A percentile compares a stretch with the other conserved stretches of the same genome.
phyloP scores from a whole-genome alignment of 2,113 vertebrate genomes.

The Tyrannus savana region DNA sequence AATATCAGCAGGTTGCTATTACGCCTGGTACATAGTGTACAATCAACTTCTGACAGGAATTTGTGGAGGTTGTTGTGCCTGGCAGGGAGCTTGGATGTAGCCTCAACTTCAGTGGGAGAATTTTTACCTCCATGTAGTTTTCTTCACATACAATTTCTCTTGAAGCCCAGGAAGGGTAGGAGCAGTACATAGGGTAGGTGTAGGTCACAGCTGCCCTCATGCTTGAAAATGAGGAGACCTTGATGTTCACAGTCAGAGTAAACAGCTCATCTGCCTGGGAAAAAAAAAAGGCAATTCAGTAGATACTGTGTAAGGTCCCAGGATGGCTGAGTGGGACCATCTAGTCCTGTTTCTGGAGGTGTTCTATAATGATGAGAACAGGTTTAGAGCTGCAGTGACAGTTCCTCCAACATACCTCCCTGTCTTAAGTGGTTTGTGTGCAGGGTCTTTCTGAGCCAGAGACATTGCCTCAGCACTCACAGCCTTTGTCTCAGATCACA shows the following conservation, averaged over 20 bases:
- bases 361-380: neutral
- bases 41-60: neutral
- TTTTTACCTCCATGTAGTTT: constrained; percentile 65
- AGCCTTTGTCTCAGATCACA: neutral
- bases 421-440: neutral
- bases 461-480: neutral
- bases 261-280: constrained; percentile 39
- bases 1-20: neutral
- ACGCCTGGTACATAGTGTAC: neutral
- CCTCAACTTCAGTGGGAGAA: neutral
- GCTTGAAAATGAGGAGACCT: constrained; percentile 38
- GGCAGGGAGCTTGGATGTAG: neutral
- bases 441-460: neutral
- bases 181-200: constrained; percentile 30
- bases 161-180: constrained; percentile 26
- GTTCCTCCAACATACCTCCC: neutral
- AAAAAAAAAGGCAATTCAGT: neutral
- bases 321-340: neutral
- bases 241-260: constrained; percentile 47
- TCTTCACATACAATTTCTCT: constrained; percentile 64
- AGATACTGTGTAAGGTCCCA: neutral
- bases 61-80: neutral
- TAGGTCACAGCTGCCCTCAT: constrained; percentile 31
- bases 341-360: neutral
- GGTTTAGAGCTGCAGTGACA: neutral